Evolutionary conservation across 2,797 vertebrate genomes (phyloP).

Genomic region (Artibeus jamaicensis): DNA sequence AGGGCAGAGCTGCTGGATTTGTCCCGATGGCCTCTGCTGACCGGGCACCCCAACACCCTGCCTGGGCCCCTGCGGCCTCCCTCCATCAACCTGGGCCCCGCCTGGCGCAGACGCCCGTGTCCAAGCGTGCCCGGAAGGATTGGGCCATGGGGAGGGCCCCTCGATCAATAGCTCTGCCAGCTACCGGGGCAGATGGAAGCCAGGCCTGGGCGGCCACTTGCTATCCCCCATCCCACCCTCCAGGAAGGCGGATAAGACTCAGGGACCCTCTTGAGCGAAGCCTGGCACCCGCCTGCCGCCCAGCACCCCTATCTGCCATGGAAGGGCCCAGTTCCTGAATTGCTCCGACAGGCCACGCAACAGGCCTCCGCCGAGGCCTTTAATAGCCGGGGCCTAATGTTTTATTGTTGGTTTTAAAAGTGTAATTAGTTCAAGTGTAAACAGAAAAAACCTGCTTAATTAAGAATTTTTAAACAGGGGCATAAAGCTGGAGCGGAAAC

Average conservation of each 20-base stretch:
- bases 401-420: slow-evolving; percentile 95
- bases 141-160: neutral
- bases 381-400: slow-evolving; percentile 88
- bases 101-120: neutral
- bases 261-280: slow-evolving; percentile 85
- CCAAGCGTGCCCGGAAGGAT: neutral
- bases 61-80: neutral
- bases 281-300: slow-evolving; percentile 80
- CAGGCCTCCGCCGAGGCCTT: slow-evolving; percentile 70
- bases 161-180: slow-evolving; percentile 31
- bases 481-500: slow-evolving; percentile 95
- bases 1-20: neutral
- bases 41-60: fast-evolving
- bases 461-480: slow-evolving; percentile 99
- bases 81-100: fast-evolving
- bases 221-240: slow-evolving; percentile 73
- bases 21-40: fast-evolving
- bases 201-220: slow-evolving; percentile 71
- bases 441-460: slow-evolving; percentile 99
- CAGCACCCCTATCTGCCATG: slow-evolving; percentile 82
- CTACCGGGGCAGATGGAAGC: slow-evolving; percentile 25
- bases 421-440: slow-evolving; percentile 99
- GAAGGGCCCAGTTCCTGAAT: slow-evolving; percentile 85
- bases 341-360: slow-evolving; percentile 66
- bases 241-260: slow-evolving; percentile 71